phyloP scores from a whole-genome alignment of 2,888 invertebrate species.

The Tineola bisselliella region DNA sequence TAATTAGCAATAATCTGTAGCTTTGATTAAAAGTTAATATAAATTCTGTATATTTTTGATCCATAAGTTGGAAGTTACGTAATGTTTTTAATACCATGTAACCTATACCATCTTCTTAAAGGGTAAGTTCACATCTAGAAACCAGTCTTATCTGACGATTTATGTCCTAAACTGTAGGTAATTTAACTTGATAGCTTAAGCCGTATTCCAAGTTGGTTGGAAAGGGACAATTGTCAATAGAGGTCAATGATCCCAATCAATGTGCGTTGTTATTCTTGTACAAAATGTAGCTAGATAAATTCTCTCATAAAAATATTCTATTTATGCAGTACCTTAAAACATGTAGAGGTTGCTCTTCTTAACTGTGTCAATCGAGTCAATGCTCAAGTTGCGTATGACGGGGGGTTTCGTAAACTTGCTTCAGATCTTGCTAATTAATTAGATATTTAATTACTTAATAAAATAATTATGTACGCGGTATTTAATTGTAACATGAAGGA shows the following conservation, averaged over 20 bases:
- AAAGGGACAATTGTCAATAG: conserved; percentile 7
- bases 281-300: too few species aligned
- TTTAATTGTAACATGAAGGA: too few species aligned
- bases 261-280: neutral
- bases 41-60: neutral
- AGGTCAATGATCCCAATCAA: neutral
- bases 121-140: conserved; percentile 7
- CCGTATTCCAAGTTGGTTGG: neutral
- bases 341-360: neutral
- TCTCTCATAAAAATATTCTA: neutral
- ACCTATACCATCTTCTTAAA: conserved; percentile 4
- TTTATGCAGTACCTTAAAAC: neutral
- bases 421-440: neutral
- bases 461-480: neutral
- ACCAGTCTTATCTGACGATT: conserved; percentile 6
- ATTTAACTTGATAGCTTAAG: neutral
- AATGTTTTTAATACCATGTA: neutral
- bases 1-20: too few species aligned
- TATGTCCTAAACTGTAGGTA: conserved; percentile 8
- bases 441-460: neutral
- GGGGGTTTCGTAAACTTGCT: neutral
- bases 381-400: neutral
- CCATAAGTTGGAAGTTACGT: neutral
- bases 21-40: too few species aligned
- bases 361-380: neutral